Evolutionary conservation across 2,113 vertebrate species (phyloP).

Genomic region (Cyprinodon variegatus): DNA sequence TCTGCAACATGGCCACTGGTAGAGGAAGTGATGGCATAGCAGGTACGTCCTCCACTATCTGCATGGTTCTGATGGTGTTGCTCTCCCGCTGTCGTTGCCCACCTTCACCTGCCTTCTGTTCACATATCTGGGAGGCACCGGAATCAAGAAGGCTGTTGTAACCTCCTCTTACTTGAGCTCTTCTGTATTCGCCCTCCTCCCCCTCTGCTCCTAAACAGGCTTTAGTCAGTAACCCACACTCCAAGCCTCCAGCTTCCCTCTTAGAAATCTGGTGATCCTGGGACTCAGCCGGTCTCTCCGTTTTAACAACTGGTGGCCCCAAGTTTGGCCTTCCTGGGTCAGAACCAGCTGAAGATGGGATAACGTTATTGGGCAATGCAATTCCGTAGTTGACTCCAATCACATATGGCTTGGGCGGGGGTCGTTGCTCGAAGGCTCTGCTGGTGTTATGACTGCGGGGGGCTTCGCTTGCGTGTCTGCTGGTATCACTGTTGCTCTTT

Average conservation of each 20-base stretch:
- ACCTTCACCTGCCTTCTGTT: constrained; percentile 86
- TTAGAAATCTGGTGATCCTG: constrained; percentile 16
- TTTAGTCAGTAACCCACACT: constrained; percentile 35
- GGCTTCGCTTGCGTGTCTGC: constrained; percentile 91
- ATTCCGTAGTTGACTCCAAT: constrained; percentile 91
- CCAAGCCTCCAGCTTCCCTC: constrained; percentile 41
- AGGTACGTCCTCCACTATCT: constrained; percentile 93
- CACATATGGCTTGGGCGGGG: constrained; percentile 85
- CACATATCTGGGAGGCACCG: constrained; percentile 84
- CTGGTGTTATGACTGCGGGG: constrained; percentile 74
- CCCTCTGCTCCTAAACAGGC: constrained; percentile 47
- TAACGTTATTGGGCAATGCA: constrained; percentile 84
- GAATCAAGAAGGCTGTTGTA: constrained; percentile 74
- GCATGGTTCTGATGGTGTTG: constrained; percentile 85
- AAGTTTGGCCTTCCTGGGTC: constrained; percentile 31
- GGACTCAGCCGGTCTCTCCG: constrained; percentile 66
- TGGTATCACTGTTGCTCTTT: constrained; percentile 84
- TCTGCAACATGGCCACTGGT: constrained; percentile 89
- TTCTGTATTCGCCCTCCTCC: constrained; percentile 22
- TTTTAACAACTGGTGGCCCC: constrained; percentile 30
- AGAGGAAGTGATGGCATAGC: constrained; percentile 80
- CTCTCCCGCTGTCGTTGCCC: constrained; percentile 79
- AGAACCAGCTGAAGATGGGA: constrained; percentile 75
- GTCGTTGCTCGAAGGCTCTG: constrained; percentile 89
- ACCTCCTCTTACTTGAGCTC: constrained; percentile 48